Evolutionary conservation across 1,140 invertebrate species (phyloP).

Genomic region (Drosophila lacteicornis): DNA sequence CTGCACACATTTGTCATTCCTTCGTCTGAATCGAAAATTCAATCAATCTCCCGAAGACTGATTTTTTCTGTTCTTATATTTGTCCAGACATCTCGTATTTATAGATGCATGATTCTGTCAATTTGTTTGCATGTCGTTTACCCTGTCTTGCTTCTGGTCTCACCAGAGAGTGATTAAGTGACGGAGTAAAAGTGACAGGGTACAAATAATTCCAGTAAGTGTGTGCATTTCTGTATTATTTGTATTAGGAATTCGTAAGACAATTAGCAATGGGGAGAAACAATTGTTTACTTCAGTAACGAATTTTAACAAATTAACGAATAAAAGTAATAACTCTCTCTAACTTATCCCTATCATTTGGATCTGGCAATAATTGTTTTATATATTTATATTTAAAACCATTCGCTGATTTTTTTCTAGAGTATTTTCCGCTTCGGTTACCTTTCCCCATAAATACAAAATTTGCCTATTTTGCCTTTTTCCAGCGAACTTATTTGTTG

Average conservation of each 20-base stretch:
- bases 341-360: no score
- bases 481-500: slow-evolving; percentile 67
- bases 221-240: neutral
- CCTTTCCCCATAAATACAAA: neutral
- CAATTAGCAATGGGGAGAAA: neutral
- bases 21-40: slow-evolving; percentile 3
- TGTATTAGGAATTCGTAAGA: neutral
- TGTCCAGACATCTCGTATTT: slow-evolving; percentile 24
- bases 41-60: slow-evolving; percentile 22
- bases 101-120: slow-evolving; percentile 32
- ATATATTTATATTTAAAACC: no score
- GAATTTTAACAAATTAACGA: no score
- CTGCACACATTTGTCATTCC: slow-evolving; percentile 4
- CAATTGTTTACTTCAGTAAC: neutral
- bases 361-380: no score
- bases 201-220: neutral
- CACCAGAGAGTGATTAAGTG: slow-evolving; percentile 23
- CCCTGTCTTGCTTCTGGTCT: neutral
- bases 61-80: slow-evolving; percentile 11
- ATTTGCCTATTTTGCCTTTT: slow-evolving; percentile 5
- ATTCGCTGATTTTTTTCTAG: neutral
- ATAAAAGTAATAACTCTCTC: no score
- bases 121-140: slow-evolving; percentile 23
- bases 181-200: neutral
- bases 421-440: slow-evolving; percentile 17